Conservation (phyloP, 2,113 vertebrate species). For the Bothrops jararaca region DNA sequence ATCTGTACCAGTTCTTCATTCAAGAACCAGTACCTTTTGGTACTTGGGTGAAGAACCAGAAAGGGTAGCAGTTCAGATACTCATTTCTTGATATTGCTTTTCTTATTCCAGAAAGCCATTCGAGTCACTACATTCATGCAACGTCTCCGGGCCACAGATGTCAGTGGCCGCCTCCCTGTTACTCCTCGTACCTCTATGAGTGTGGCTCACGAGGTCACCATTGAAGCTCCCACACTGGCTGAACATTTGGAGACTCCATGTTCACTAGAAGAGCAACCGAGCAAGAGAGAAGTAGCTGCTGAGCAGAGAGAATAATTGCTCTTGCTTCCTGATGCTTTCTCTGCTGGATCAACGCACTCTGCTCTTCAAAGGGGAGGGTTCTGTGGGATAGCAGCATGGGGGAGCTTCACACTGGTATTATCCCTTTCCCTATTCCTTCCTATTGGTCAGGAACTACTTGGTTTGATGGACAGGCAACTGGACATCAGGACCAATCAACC, state of each 20-base stretch:
- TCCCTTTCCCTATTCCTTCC: background rate
- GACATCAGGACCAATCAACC: background rate
- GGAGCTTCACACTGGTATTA: background rate
- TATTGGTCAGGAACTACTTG: background rate
- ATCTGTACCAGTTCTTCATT: background rate
- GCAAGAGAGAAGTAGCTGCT: constrained; percentile 5
- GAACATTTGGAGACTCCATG: background rate
- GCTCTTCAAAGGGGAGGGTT: background rate
- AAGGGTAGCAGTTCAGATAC: background rate
- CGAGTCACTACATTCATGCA: constrained; percentile 86
- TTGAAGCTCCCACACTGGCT: constrained; percentile 56
- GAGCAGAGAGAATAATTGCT: constrained; percentile 8
- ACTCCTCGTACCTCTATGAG: constrained; percentile 51
- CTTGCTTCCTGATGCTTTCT: background rate
- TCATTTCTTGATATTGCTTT: background rate
- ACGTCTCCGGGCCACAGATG: constrained; percentile 72
- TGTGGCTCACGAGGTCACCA: constrained; percentile 58
- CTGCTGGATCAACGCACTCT: constrained; percentile 10
- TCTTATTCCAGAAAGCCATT: constrained; percentile 78
- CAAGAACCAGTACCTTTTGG: background rate
- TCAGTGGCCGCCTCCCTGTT: constrained; percentile 44
- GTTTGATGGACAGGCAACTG: background rate
- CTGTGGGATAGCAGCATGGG: background rate
- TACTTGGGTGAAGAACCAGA: background rate
- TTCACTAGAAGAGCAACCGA: background rate